These are phyloP conservation scores for Euproctis similis DNA, from an alignment of 2,888 invertebrate species.

Conservation along the genomic window DNA sequence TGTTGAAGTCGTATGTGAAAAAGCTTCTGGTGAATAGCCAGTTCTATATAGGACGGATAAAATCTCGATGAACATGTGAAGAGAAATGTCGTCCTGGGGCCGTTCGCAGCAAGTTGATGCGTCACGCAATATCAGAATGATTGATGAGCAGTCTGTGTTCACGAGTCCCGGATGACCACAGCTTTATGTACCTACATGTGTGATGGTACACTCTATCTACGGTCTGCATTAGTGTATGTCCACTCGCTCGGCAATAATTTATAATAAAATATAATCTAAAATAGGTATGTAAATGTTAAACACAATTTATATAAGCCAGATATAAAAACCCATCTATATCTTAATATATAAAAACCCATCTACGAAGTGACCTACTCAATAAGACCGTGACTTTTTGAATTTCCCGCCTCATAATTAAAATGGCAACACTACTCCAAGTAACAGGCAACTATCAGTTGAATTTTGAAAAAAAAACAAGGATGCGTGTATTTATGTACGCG, in stretches of 20 bases:
- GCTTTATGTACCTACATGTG: conserved; percentile 21
- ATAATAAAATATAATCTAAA: conserved; percentile 15
- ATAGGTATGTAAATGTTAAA: background rate
- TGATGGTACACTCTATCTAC: conserved; percentile 25
- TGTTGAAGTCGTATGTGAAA: too few relatives aligned
- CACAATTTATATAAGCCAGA: too few relatives aligned
- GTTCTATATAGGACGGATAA: too few relatives aligned
- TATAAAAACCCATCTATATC: too few relatives aligned
- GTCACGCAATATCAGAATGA: conserved; percentile 65
- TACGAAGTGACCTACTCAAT: too few relatives aligned
- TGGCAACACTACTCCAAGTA: conserved; percentile 8
- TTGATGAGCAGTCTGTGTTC: conserved; percentile 41
- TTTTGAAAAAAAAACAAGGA: conserved; percentile 5
- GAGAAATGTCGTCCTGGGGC: conserved; percentile 34
- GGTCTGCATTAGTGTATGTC: conserved; percentile 19
- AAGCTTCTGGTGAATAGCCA: too few relatives aligned
- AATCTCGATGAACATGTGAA: conserved; percentile 35
- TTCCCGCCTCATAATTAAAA: conserved; percentile 6
- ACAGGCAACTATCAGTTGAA: conserved; percentile 9
- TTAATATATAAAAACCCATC: too few relatives aligned
- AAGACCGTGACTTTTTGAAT: conserved; percentile 2
- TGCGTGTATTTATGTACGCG: too few relatives aligned
- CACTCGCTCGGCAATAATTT: conserved; percentile 22
- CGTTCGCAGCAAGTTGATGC: conserved; percentile 41
- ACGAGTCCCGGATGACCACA: conserved; percentile 33